Percentiles rank a stretch among this genome's conserved stretches.
Conservation (phyloP, 1,140 invertebrate genomes). For the Mamestra configurata region DNA sequence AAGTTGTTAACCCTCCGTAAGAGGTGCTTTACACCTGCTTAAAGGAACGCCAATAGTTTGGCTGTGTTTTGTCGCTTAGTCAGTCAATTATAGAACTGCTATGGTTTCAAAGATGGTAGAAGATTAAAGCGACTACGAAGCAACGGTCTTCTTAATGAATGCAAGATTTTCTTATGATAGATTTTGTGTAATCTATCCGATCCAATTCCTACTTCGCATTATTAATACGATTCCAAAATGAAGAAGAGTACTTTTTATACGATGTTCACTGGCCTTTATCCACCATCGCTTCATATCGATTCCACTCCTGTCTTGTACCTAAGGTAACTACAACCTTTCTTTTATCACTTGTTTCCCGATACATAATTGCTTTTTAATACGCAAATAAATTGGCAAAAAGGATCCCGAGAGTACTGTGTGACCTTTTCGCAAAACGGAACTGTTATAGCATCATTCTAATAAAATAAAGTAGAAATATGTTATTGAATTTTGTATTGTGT, state of each 20-base stretch:
- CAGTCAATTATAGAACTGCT: background rate
- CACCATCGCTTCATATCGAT: background rate
- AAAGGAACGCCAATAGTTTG: too few relatives aligned
- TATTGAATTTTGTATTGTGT: too few relatives aligned
- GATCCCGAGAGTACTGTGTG: background rate
- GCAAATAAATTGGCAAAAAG: background rate
- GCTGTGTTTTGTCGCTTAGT: too few relatives aligned
- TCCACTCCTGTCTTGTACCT: background rate
- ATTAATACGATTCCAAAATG: background rate
- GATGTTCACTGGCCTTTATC: background rate
- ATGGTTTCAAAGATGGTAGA: background rate
- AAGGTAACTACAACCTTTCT: background rate
- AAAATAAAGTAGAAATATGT: background rate
- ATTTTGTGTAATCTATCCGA: background rate
- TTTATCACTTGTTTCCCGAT: background rate
- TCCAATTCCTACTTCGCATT: background rate
- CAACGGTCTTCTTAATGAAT: background rate
- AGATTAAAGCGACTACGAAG: background rate
- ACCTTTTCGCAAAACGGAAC: background rate
- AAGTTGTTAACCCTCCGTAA: too few relatives aligned
- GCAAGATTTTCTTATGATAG: background rate
- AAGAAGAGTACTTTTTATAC: background rate
- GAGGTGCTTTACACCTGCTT: too few relatives aligned
- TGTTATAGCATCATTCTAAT: background rate
- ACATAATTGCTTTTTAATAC: background rate